phyloP scores from a whole-genome alignment of 2,888 invertebrate species.

The Calameuta pallipes region DNA sequence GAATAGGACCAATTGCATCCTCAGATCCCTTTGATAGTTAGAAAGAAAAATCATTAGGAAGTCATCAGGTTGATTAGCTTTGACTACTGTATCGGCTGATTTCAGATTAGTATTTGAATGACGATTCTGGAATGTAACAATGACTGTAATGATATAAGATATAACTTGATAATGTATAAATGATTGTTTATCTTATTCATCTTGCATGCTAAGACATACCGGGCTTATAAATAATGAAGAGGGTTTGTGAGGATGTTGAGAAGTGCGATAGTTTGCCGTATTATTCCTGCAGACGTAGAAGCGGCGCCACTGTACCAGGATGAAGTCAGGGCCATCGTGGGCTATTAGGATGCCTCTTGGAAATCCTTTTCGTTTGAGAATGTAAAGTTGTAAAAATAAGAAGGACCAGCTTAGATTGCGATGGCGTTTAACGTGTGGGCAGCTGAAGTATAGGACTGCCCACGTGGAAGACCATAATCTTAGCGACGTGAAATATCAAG shows the following conservation, averaged over 20 bases:
- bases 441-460: conserved; percentile 25
- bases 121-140: not conserved
- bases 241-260: not conserved
- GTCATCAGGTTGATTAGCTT: not conserved
- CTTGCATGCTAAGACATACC: not conserved
- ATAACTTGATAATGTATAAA: not conserved
- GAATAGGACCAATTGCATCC: conserved; percentile 14
- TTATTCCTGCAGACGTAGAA: not conserved
- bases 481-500: conserved; percentile 28
- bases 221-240: not conserved
- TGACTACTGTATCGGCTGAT: not conserved
- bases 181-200: not conserved
- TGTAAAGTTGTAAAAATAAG: not conserved
- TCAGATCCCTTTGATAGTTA: not conserved
- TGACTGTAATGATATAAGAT: not conserved
- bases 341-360: not conserved
- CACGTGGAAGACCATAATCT: conserved; percentile 25
- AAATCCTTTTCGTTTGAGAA: not conserved
- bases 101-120: not conserved
- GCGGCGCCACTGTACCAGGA: not conserved
- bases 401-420: conserved; percentile 24
- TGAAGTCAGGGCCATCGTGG: not conserved
- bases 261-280: not conserved
- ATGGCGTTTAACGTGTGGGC: conserved; percentile 33
- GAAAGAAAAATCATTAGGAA: not conserved